Conservation (phyloP, 2,888 invertebrate genomes). For the Euphydryas editha region DNA sequence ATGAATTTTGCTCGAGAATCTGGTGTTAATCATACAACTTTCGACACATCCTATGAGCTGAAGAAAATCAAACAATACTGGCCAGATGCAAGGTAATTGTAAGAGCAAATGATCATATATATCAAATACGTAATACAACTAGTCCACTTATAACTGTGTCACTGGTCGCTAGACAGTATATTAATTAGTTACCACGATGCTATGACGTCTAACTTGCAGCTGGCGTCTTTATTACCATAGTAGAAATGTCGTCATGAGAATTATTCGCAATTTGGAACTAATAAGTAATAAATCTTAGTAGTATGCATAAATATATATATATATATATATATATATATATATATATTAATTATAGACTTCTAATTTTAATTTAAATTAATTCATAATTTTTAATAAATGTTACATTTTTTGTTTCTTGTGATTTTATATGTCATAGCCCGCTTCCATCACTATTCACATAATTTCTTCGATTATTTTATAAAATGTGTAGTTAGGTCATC, state of each 20-base stretch:
- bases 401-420: no score
- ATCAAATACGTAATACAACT: not conserved
- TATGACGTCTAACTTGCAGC: not conserved
- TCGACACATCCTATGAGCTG: slow-evolving; percentile 51
- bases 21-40: slow-evolving; percentile 53
- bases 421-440: no score
- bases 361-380: no score
- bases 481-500: no score
- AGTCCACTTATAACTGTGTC: not conserved
- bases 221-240: slow-evolving; percentile 3
- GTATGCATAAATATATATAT: no score
- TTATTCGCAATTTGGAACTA: no score
- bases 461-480: no score
- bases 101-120: not conserved
- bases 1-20: slow-evolving; percentile 53
- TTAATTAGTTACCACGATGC: slow-evolving; percentile 1
- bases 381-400: no score
- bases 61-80: slow-evolving; percentile 52
- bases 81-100: slow-evolving; percentile 51
- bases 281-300: no score
- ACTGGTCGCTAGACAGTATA: not conserved
- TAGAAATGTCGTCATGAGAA: not conserved
- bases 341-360: no score
- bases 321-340: no score
- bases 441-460: no score